Conservation (phyloP, 2,888 invertebrate species). For the Coecobrya sp. region DNA sequence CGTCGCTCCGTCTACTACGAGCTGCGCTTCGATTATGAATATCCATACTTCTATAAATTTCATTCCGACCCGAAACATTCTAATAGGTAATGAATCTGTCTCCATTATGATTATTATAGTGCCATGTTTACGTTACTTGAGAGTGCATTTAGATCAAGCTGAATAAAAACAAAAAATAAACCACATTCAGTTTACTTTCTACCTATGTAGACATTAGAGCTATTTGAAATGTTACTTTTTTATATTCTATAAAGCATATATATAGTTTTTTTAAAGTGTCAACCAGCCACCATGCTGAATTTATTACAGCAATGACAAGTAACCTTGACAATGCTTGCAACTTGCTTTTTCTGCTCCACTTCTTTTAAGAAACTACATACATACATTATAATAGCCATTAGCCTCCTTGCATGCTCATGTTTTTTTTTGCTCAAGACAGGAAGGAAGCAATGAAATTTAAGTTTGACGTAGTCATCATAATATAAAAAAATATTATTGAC, state of each 20-base stretch:
- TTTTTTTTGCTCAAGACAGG: conserved; percentile 26
- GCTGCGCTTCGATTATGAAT: conserved; percentile 24
- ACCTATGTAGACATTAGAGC: not conserved
- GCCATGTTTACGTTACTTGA: conserved; percentile 35
- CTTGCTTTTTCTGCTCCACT: conserved; percentile 64
- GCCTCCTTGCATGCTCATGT: not conserved
- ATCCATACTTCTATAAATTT: not conserved
- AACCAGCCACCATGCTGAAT: not conserved
- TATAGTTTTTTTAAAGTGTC: not conserved
- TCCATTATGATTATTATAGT: conserved; percentile 47
- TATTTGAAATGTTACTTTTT: not conserved
- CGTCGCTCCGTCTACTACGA: conserved; percentile 60
- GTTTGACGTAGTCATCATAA: not conserved
- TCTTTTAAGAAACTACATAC: conserved; percentile 5
- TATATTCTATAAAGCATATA: not conserved
- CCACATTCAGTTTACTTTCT: not conserved
- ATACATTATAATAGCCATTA: too few species aligned
- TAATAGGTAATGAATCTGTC: conserved; percentile 50
- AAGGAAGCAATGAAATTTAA: conserved; percentile 21
- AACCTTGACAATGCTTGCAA: conserved; percentile 72
- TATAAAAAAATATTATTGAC: conserved; percentile 5
- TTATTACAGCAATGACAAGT: not conserved
- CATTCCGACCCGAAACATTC: conserved; percentile 3
- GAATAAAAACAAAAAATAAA: conserved; percentile 55
- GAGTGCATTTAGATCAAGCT: conserved; percentile 42